phyloP scores from a whole-genome alignment of 2,797 vertebrate genomes.

The Oreochromis grahami region DNA sequence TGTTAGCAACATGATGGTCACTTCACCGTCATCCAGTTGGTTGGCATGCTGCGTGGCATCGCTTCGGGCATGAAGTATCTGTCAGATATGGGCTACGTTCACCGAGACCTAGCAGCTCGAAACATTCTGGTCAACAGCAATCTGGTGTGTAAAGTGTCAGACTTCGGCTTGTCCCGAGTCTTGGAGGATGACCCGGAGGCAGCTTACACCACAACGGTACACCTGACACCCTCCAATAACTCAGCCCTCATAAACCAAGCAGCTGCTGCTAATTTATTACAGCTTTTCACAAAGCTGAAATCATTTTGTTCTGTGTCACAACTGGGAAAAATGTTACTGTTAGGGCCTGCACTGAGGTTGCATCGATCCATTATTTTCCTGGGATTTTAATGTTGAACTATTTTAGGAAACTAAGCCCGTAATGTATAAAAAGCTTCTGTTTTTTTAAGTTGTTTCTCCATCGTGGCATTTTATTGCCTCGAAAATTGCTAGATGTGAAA shows the following conservation, averaged over 20 bases:
- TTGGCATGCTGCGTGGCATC: slow-evolving; percentile 95
- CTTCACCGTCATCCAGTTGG: slow-evolving; percentile 95
- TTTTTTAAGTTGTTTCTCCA: neutral
- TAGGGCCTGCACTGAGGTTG: neutral
- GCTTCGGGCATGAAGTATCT: slow-evolving; percentile 97
- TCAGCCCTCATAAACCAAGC: neutral
- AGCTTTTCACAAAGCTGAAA: neutral
- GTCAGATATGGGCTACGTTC: slow-evolving; percentile 96
- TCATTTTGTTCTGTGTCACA: neutral
- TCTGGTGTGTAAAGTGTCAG: slow-evolving; percentile 95
- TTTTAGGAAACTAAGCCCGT: neutral
- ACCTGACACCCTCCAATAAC: neutral
- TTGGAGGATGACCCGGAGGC: slow-evolving; percentile 96
- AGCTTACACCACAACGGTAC: slow-evolving; percentile 94
- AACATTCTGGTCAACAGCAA: slow-evolving; percentile 98
- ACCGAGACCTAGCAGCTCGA: slow-evolving; percentile 91
- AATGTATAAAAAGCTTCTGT: neutral
- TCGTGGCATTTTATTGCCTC: neutral
- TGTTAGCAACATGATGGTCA: slow-evolving; percentile 91
- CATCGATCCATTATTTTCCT: neutral
- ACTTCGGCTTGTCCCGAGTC: slow-evolving; percentile 92
- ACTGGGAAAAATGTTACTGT: neutral
- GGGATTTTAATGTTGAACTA: neutral
- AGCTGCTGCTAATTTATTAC: neutral
- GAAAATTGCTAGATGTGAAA: neutral